Base-by-base conservation (phyloP, 2,888 invertebrate species). In the Rhingia campestris region DNA sequence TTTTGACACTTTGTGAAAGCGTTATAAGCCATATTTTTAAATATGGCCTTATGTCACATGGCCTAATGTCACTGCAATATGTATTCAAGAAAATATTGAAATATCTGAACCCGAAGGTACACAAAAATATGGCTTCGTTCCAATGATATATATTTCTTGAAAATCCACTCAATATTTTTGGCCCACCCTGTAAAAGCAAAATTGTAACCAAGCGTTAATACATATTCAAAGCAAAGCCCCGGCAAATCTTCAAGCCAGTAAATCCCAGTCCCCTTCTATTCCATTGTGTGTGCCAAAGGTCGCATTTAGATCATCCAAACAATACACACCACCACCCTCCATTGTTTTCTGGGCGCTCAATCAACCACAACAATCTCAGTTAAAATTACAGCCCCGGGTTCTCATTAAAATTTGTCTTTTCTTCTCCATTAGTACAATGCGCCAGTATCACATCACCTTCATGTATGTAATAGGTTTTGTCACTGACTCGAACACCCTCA, bases 341-440 rank as follows among this genome's bases (percentile, higher is more conserved):
- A 47, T 47, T 63, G 61, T 63, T 63, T 3, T 3, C 9, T 9
- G 41, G 6, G 22, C 37, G 41, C 43, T 66, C 14, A 53, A 66
- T 64, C 66, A 66, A 53, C 41, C 53, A 43, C 53, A 66, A 53
- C 53, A 66, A 66, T 54, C 66, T 54, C 35, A 39, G 39, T 64
- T 64, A 4, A 64, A 51, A 64, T 64, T 64, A 54, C 33, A 53
- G 41, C 66, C 41, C 41, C 66, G 12, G 43, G 66, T 6, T 10
- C 37, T 69, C 56, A 56, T 56, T 69, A 56, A 69, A 69, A 69
- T n/a, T 64, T 56, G 30, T 33, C 56, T 47, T 56, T 56, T 56
- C 67, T 37, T 47, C 56, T 56, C 14, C 37, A 22, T 37, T 47
- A 37, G 45, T 22, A 67, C 56, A 69, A 69, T 69, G 37, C 67